A percentile compares a stretch with the other conserved stretches of the same genome.
phyloP scores from a whole-genome alignment of 1,140 invertebrate species.

The Brachionus rubens region DNA sequence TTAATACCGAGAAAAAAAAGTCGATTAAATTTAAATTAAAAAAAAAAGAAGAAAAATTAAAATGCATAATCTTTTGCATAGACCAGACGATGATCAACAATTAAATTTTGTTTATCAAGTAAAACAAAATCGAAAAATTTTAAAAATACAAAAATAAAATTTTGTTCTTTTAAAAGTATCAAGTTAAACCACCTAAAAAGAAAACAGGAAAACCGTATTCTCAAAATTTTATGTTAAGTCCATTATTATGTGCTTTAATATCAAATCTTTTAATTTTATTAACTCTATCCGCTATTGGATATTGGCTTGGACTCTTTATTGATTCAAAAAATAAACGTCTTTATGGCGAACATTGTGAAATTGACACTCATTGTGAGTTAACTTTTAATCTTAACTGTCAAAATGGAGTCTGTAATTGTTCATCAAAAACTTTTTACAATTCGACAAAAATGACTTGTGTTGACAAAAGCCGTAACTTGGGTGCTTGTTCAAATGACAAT shows the following conservation, averaged over 20 bases:
- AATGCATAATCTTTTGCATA: no score
- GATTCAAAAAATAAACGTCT: background rate
- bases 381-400: background rate
- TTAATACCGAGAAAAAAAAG: no score
- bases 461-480: background rate
- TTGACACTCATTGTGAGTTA: background rate
- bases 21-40: no score
- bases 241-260: background rate
- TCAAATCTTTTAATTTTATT: background rate
- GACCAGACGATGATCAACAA: no score
- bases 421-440: background rate
- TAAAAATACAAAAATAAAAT: no score
- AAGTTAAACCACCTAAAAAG: no score
- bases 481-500: background rate
- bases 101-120: no score
- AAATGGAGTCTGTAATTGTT: conserved; percentile 13
- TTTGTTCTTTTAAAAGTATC: no score
- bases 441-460: background rate
- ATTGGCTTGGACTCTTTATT: background rate
- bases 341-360: background rate
- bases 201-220: background rate
- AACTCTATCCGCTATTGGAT: background rate
- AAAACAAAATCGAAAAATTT: no score
- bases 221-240: background rate
- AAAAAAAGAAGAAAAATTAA: no score